These are phyloP conservation scores for Eilema caniola DNA, from an alignment of 2,888 invertebrate species.

Conservation along the genomic window DNA sequence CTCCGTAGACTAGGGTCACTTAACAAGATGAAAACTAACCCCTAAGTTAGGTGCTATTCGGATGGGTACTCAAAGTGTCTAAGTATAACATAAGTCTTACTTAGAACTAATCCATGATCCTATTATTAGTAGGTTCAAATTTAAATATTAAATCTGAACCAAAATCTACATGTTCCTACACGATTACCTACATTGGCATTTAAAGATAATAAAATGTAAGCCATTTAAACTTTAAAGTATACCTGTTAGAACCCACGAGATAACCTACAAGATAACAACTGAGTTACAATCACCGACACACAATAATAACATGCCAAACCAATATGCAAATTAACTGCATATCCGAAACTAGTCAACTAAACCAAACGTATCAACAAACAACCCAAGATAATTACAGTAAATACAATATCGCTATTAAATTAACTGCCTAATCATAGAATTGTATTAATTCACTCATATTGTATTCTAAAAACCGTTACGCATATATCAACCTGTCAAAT, in stretches of 20 bases:
- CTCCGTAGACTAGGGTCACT: no score
- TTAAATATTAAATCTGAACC: not conserved
- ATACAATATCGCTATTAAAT: conserved; percentile 55
- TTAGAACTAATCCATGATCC: no score
- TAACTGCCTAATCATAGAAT: conserved; percentile 56
- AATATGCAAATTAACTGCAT: conserved; percentile 35
- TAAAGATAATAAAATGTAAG: not conserved
- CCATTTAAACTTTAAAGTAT: not conserved
- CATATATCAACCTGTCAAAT: conserved; percentile 83
- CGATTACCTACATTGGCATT: not conserved
- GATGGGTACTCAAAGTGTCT: no score
- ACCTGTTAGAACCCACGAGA: not conserved
- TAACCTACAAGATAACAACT: conserved; percentile 18
- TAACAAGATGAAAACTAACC: no score
- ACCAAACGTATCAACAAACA: conserved; percentile 30
- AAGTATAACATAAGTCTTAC: no score
- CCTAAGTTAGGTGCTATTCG: no score
- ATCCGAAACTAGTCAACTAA: conserved; percentile 24
- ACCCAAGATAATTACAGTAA: conserved; percentile 57
- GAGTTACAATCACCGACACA: conserved; percentile 21
- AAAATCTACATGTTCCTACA: not conserved
- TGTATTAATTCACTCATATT: conserved; percentile 60
- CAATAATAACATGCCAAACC: conserved; percentile 34
- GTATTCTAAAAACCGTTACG: conserved; percentile 40
- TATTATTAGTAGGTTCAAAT: no score